Base-by-base conservation (phyloP, 2,113 vertebrate species). In the Chionis minor region DNA sequence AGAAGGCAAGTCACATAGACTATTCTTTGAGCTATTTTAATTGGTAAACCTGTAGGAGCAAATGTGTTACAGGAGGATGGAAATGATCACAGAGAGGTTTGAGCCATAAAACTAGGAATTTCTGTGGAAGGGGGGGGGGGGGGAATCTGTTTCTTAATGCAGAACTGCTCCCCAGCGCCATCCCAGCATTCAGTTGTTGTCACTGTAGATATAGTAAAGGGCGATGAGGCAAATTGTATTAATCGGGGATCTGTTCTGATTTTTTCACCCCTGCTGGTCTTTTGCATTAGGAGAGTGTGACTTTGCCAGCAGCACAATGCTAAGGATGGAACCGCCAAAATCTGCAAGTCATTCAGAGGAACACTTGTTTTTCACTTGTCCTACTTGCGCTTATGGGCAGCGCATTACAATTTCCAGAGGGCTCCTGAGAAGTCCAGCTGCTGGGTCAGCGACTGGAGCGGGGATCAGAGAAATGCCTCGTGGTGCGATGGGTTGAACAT, bases 191-290 rank as follows among this genome's bases (percentile, higher is more conserved):
- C 3, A 10, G 6, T 49, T 85, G 30, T 71, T 83, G 22, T n/a
- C 58, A 44, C 38, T 56, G 30, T 33, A 88, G 44, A 40, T 38
- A 28, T 1, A 89, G 44, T 44, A 35, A 63, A 73, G 54, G 49
- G 22, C 79, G 59, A 21, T 5, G 30, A 90, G 52, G 26, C 30
- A 79, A 91, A 59, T 19, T 66, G 33, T 66, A 56, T 87, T 63
- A 80, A 73, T 78, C 49, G 33, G 35, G 40, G 24, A 8, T 77
- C 78, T 66, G 42, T 62, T 72, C 56, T 62, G 73, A 56, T 87
- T 92, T 91, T 94, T 84, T 78, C 24, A 58, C 49, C 80, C 73
- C 40, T 74, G 78, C 51, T 73, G 58, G 6, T 85, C 65, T 75
- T 66, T 56, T 73, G 59, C 81, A 47, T 78, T 63, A 78, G 42